phyloP scores from a whole-genome alignment of 1,140 invertebrate species.

The Drosophila ercepeae region DNA sequence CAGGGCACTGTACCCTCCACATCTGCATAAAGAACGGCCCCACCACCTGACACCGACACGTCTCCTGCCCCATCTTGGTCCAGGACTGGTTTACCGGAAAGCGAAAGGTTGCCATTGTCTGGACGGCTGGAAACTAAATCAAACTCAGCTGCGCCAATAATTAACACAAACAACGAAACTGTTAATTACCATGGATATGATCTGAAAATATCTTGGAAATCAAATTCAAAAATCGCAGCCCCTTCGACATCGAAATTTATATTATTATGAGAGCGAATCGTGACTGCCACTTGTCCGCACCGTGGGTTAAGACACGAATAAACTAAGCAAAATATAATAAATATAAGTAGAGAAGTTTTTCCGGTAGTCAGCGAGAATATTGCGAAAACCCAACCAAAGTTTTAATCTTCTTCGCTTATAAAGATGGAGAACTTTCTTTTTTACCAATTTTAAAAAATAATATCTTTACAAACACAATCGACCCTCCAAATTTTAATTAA shows the following conservation, averaged over 20 bases:
- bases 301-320: constrained; percentile 6
- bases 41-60: background rate
- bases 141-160: constrained; percentile 20
- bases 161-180: constrained; percentile 23
- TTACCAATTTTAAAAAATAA: too few species aligned
- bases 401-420: too few species aligned
- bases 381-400: too few species aligned
- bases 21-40: constrained; percentile 1
- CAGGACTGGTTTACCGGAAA: constrained; percentile 14
- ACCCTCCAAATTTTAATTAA: too few species aligned
- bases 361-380: too few species aligned
- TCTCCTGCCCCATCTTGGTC: background rate
- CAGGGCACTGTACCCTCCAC: background rate
- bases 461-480: too few species aligned
- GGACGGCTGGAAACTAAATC: background rate
- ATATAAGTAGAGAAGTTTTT: too few species aligned
- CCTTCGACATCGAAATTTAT: constrained; percentile 16
- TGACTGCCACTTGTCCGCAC: constrained; percentile 23
- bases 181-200: constrained; percentile 70
- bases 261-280: constrained; percentile 48
- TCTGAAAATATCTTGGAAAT: constrained; percentile 61
- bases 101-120: constrained; percentile 34
- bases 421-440: too few species aligned
- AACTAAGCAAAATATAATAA: background rate
- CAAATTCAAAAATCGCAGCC: constrained; percentile 22